Conservation (phyloP, 2,888 invertebrate species). For the Monochamus alternatus region DNA sequence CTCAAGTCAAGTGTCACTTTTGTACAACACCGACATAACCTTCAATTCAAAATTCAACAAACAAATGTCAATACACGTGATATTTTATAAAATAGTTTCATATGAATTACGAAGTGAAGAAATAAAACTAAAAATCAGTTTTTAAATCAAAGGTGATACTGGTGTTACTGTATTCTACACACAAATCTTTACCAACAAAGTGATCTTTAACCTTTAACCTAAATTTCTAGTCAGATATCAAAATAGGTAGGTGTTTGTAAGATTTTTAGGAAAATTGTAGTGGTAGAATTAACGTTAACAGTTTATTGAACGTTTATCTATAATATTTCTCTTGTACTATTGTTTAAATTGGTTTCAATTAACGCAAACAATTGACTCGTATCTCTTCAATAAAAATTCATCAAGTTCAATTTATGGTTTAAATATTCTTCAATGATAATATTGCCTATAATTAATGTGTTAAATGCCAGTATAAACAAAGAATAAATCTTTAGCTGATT, state of each 20-base stretch:
- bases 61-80: background rate
- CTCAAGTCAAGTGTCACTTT: slow-evolving; percentile 16
- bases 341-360: slow-evolving; percentile 25
- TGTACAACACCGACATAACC: slow-evolving; percentile 14
- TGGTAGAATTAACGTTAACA: too few relatives aligned
- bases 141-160: background rate
- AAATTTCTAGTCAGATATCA: slow-evolving; percentile 18
- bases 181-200: background rate
- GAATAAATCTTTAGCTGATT: slow-evolving; percentile 35
- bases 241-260: slow-evolving; percentile 23
- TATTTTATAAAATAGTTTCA: background rate
- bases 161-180: background rate
- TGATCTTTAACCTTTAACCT: slow-evolving; percentile 35
- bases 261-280: slow-evolving; percentile 1
- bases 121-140: background rate
- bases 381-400: slow-evolving; percentile 26
- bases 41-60: background rate
- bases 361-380: slow-evolving; percentile 8
- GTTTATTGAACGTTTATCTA: too few relatives aligned
- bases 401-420: slow-evolving; percentile 23
- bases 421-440: slow-evolving; percentile 25
- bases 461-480: slow-evolving; percentile 39
- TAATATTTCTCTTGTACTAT: background rate
- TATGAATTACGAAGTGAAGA: background rate
- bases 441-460: slow-evolving; percentile 27